Conservation (phyloP, 1,140 invertebrate species). For the Thaumetopoea pityocampa region DNA sequence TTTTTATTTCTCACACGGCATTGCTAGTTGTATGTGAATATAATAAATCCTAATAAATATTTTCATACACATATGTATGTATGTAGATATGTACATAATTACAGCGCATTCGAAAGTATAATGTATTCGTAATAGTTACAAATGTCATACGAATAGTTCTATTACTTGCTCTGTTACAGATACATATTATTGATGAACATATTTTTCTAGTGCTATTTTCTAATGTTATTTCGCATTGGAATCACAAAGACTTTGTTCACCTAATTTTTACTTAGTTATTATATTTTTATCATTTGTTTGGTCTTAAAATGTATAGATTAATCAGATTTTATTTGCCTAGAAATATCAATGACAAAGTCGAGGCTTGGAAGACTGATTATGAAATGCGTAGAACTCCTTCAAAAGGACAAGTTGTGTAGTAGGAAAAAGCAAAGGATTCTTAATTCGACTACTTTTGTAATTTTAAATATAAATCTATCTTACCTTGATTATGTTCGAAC, state of each 20-base stretch:
- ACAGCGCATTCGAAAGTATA: too few species aligned
- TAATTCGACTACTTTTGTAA: slow-evolving; percentile 58
- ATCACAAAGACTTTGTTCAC: too few species aligned
- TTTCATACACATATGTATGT: not conserved
- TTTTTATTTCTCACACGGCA: not conserved
- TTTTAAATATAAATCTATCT: slow-evolving; percentile 31
- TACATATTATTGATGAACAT: too few species aligned
- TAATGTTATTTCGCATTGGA: too few species aligned
- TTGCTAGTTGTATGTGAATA: too few species aligned
- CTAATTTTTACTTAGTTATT: too few species aligned
- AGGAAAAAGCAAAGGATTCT: slow-evolving; percentile 33
- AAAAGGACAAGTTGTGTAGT: slow-evolving; percentile 57
- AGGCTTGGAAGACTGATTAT: slow-evolving; percentile 65
- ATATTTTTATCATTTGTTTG: too few species aligned
- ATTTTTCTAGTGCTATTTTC: too few species aligned
- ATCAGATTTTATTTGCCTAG: slow-evolving; percentile 5
- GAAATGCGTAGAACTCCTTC: slow-evolving; percentile 43
- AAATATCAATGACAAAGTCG: slow-evolving; percentile 31
- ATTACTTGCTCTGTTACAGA: too few species aligned
- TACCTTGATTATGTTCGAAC: slow-evolving; percentile 10
- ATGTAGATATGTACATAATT: too few species aligned
- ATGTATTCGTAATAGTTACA: too few species aligned
- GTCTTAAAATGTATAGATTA: not conserved
- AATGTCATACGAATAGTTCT: too few species aligned
- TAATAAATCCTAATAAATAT: not conserved